phyloP scores from a whole-genome alignment of 1,140 invertebrate species.

The Drosophila athabasca region DNA sequence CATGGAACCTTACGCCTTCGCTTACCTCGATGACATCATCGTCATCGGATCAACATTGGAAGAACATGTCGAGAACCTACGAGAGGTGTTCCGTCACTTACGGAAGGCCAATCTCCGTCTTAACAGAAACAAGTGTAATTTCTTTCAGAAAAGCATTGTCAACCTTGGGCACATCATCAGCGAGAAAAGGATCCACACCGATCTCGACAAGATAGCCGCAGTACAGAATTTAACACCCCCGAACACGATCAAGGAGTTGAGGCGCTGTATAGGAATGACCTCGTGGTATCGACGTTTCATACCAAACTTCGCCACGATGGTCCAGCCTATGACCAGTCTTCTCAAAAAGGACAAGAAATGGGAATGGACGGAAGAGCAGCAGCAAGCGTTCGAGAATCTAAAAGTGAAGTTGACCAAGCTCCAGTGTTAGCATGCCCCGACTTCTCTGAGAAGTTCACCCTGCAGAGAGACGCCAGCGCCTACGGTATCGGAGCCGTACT shows the following conservation, averaged over 20 bases:
- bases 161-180: neutral
- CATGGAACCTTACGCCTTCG: too few relatives aligned
- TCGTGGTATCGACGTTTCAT: neutral
- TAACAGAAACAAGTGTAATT: neutral
- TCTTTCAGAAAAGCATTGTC: conserved; percentile 1
- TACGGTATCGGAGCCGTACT: too few relatives aligned
- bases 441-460: too few relatives aligned
- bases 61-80: neutral
- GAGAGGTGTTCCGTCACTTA: neutral
- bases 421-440: too few relatives aligned
- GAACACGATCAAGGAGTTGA: neutral
- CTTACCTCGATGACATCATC: too few relatives aligned
- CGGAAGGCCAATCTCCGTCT: neutral
- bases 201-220: too few relatives aligned
- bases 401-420: neutral
- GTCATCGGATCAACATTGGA: too few relatives aligned
- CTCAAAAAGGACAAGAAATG: neutral
- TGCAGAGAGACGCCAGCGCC: too few relatives aligned
- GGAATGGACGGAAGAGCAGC: neutral
- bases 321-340: neutral
- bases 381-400: neutral
- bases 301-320: neutral
- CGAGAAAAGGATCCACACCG: neutral
- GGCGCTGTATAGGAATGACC: neutral
- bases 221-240: too few relatives aligned